Evolutionary conservation across 2,113 vertebrate genomes (phyloP), one percentile per base, ranked within the genome.

Genomic region (Triplophysa dalaica): DNA sequence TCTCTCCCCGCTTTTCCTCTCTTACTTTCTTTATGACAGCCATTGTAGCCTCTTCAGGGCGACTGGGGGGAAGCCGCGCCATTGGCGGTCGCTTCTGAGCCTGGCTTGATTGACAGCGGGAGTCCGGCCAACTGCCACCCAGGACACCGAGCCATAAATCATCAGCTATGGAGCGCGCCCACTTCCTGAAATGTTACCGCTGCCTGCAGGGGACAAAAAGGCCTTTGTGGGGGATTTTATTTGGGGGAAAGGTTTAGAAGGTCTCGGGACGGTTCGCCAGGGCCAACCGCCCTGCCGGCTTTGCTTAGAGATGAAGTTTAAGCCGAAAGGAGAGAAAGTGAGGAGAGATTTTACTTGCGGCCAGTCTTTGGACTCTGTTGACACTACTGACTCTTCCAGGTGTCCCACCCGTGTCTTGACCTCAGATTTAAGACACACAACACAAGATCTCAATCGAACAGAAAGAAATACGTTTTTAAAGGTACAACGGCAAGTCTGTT

Each of bases 141-240:
- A 94, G 89, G 94, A 98, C 96, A 96, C 93, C 88, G 93, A 93
- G 93, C 94, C 95, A 98, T 99, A 98, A 98, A 99, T 99, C 97
- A 99, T 97, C 93, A 92, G 89, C 90, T 92, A 95, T 94, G 94
- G 95, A 96, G 87, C 84, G 58, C 86, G 89, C 93, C 82, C 86
- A 93, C 93, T 96, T 95, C 93, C 95, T 93, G 91, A 94, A 91
- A 92, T 87, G 92, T 90, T 93, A 94, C 93, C 91, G 91, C 90
- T 80, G 93, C 92, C 91, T 89, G 87, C 90, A 85, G 86, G 92
- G 92, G 94, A 97, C 95, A 96, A 95, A 96, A 95, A 94, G 89
- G 87, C 92, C 88, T 94, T 96, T 97, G 95, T 96, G 91, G 87
- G 89, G 76, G 87, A 77, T 73, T 65, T 78, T 73, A 45, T 70